Percentiles rank a stretch among this genome's conserved stretches.
phyloP scores from a whole-genome alignment of 2,888 invertebrate species.

The Mactromeris polynyma region DNA sequence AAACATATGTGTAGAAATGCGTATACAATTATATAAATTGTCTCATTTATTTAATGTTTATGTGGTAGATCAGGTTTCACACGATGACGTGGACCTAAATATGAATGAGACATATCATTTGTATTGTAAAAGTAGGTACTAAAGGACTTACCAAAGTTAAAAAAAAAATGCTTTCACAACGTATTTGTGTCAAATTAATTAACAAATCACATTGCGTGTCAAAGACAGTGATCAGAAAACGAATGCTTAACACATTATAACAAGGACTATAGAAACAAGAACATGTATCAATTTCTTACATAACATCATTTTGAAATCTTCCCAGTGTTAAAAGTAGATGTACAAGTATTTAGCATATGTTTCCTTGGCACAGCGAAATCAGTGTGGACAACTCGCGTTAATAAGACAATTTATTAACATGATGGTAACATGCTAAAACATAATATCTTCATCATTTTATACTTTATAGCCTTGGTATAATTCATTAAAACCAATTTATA shows the following conservation, averaged over 20 bases:
- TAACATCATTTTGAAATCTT: neutral
- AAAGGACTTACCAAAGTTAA: too few species aligned
- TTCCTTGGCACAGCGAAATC: neutral
- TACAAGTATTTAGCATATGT: neutral
- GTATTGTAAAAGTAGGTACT: too few species aligned
- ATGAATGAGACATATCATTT: too few species aligned
- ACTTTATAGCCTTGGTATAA: conserved; percentile 7
- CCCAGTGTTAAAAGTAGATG: neutral
- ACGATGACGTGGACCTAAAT: neutral
- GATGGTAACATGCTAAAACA: neutral
- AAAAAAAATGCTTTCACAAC: too few species aligned
- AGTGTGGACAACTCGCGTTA: neutral
- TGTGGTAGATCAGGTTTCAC: neutral
- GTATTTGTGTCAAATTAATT: too few species aligned
- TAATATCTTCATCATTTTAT: neutral
- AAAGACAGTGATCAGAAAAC: too few species aligned
- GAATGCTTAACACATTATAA: too few species aligned
- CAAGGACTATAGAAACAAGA: neutral
- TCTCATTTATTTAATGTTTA: conserved; percentile 17
- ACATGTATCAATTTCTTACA: neutral
- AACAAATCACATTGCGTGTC: too few species aligned
- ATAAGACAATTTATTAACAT: neutral
- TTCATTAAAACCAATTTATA: conserved; percentile 9
- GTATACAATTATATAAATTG: neutral
- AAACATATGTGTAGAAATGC: neutral